Conservation (phyloP, 2,888 invertebrate genomes). For the Neoitamus cyanurus region DNA sequence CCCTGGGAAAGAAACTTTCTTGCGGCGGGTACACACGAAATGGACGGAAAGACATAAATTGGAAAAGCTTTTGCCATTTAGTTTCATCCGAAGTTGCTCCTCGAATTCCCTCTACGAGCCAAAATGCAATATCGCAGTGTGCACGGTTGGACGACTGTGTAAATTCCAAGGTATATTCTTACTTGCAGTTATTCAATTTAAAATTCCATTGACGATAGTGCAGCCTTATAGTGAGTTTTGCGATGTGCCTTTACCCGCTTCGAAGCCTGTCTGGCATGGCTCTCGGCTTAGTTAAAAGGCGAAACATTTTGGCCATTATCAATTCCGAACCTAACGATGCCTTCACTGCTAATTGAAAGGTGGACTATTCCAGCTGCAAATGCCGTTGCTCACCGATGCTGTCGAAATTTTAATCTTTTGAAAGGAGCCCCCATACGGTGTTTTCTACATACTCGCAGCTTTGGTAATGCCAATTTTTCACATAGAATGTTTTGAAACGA, state of each 20-base stretch:
- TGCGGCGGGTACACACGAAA: slow-evolving; percentile 15
- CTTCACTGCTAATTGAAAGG: background rate
- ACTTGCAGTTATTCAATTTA: slow-evolving; percentile 15
- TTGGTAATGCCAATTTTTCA: background rate
- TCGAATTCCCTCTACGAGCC: background rate
- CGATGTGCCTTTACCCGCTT: background rate
- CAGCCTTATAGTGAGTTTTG: background rate
- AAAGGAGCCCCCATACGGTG: background rate
- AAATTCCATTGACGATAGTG: slow-evolving; percentile 17
- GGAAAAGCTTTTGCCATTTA: slow-evolving; percentile 35
- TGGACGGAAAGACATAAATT: slow-evolving; percentile 31
- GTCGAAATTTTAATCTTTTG: background rate
- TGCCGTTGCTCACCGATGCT: background rate
- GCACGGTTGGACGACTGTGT: background rate
- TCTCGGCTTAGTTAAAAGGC: background rate
- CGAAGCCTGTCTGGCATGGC: background rate
- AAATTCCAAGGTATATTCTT: slow-evolving; percentile 20
- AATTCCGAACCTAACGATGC: background rate
- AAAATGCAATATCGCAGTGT: slow-evolving; percentile 8
- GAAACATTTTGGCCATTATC: background rate
- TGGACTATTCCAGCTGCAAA: background rate
- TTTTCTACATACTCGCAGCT: background rate
- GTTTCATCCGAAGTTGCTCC: slow-evolving; percentile 9
- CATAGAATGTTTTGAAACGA: background rate
- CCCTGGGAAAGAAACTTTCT: slow-evolving; percentile 16